Conservation (phyloP, 2,888 invertebrate species). For the Apocheima hispidaria region DNA sequence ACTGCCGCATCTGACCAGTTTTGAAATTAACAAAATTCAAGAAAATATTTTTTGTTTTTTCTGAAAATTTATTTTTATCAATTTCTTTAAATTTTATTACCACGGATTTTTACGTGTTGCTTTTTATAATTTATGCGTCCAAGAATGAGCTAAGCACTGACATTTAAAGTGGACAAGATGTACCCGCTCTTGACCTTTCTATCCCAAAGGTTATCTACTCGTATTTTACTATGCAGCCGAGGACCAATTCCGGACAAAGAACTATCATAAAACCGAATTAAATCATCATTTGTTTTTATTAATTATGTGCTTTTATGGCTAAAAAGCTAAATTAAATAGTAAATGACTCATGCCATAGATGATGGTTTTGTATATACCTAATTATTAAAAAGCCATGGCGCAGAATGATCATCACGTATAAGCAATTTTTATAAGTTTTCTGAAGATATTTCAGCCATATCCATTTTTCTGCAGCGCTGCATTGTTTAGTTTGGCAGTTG, state of each 20-base stretch:
- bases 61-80: neutral
- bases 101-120: neutral
- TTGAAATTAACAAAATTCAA: too few relatives aligned
- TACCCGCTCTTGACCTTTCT: constrained; percentile 31
- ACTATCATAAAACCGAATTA: constrained; percentile 17
- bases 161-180: constrained; percentile 27
- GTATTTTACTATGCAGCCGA: constrained; percentile 13
- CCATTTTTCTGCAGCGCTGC: too few relatives aligned
- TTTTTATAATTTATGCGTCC: constrained; percentile 1
- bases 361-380: neutral
- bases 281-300: constrained; percentile 19
- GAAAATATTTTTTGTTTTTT: too few relatives aligned
- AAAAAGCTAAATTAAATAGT: constrained; percentile 7
- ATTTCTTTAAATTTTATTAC: neutral
- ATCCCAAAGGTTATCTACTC: constrained; percentile 24
- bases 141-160: constrained; percentile 29
- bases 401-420: too few relatives aligned
- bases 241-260: constrained; percentile 12
- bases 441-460: too few relatives aligned
- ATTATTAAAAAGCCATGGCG: too few relatives aligned
- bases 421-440: too few relatives aligned
- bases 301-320: constrained; percentile 18
- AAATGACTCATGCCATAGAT: neutral
- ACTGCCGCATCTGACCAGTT: too few relatives aligned
- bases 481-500: too few relatives aligned